Percentiles rank a stretch among this genome's conserved stretches.
Conservation (phyloP, 2,888 invertebrate species). For the Lasioglossum vierecki region DNA sequence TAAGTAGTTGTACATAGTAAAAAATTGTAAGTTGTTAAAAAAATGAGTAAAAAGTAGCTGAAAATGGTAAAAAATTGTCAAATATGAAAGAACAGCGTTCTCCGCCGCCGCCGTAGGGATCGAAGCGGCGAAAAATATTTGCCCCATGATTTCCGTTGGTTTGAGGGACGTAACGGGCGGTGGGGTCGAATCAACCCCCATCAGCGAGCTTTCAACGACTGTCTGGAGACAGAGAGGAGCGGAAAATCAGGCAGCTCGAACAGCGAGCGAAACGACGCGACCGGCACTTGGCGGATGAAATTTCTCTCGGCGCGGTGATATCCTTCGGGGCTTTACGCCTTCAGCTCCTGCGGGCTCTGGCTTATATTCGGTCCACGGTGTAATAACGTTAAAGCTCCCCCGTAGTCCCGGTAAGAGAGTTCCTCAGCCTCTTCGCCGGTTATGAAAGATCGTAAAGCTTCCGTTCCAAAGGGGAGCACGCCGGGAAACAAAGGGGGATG, state of each 20-base stretch:
- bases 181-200: not conserved
- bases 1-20: too few species aligned
- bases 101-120: accelerated
- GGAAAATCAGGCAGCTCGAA: not conserved
- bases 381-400: slow-evolving; percentile 45
- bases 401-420: slow-evolving; percentile 13
- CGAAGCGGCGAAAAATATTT: not conserved
- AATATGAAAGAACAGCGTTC: too few species aligned
- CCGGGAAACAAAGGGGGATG: slow-evolving; percentile 20
- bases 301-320: slow-evolving; percentile 18
- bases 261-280: not conserved
- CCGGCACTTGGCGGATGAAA: slow-evolving; percentile 16
- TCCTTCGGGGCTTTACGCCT: slow-evolving; percentile 29
- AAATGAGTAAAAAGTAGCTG: too few species aligned
- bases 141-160: not conserved
- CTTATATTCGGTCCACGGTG: slow-evolving; percentile 30
- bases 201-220: not conserved
- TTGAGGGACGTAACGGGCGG: not conserved
- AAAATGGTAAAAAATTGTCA: too few species aligned
- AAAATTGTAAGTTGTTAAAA: too few species aligned
- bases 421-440: slow-evolving; percentile 14
- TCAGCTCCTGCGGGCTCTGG: slow-evolving; percentile 4
- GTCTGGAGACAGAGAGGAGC: not conserved
- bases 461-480: slow-evolving; percentile 9
- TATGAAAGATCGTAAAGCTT: slow-evolving; percentile 49